phyloP scores from a whole-genome alignment of 2,888 invertebrate species.

The Dynastes grantii region DNA sequence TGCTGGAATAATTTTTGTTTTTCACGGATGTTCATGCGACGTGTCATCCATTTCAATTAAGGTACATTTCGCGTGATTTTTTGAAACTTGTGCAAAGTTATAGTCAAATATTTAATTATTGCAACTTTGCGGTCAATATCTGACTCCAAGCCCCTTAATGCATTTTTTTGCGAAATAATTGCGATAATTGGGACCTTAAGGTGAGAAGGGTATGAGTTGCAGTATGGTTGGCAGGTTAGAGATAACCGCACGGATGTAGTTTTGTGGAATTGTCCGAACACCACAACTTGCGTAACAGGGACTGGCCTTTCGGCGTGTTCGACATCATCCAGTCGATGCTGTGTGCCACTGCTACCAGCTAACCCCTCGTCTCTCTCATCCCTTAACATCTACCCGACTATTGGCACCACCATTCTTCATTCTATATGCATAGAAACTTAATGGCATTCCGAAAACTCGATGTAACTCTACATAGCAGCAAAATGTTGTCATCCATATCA shows the following conservation, averaged over 20 bases:
- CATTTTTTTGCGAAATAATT: constrained; percentile 63
- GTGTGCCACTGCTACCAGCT: constrained; percentile 29
- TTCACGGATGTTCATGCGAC: neutral
- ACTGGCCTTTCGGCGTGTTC: constrained; percentile 28
- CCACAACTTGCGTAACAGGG: constrained; percentile 14
- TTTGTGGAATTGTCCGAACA: constrained; percentile 21
- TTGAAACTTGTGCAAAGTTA: constrained; percentile 42
- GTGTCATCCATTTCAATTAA: constrained; percentile 52
- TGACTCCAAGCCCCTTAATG: constrained; percentile 53
- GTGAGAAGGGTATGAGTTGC: neutral
- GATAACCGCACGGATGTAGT: constrained; percentile 21
- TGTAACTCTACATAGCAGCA: constrained; percentile 68
- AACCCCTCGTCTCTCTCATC: constrained; percentile 28
- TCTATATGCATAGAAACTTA: constrained; percentile 71
- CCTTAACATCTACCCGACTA: constrained; percentile 54
- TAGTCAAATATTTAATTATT: constrained; percentile 48
- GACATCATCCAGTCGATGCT: constrained; percentile 39
- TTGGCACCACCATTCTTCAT: constrained; percentile 66
- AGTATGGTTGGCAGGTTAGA: neutral
- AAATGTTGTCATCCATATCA: constrained; percentile 70
- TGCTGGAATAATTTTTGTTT: neutral
- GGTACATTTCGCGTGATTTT: constrained; percentile 33
- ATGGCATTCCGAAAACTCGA: constrained; percentile 68
- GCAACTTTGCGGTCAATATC: neutral
- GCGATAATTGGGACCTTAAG: constrained; percentile 52